phyloP scores from a whole-genome alignment of 2,888 invertebrate genomes.

The Agrotis clavis region DNA sequence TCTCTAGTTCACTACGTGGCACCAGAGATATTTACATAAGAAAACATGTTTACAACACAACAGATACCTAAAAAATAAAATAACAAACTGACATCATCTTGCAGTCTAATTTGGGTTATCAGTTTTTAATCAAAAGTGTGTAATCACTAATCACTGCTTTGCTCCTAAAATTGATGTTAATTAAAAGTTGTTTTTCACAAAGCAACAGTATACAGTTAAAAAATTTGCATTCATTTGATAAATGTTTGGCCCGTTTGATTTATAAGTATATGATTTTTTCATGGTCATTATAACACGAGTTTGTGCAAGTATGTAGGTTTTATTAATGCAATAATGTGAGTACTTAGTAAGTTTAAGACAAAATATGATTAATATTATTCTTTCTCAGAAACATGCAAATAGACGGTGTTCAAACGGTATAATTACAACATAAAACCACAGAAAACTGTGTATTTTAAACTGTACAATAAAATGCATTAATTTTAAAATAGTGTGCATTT shows the following conservation, averaged over 20 bases:
- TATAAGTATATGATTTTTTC: constrained; percentile 37
- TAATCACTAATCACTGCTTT: constrained; percentile 14
- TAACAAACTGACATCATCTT: constrained; percentile 20
- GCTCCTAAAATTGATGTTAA: constrained; percentile 32
- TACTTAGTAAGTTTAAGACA: not conserved
- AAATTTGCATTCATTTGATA: constrained; percentile 45
- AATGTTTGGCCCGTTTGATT: constrained; percentile 39
- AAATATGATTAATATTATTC: not conserved
- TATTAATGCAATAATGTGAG: constrained; percentile 15
- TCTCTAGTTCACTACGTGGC: no score
- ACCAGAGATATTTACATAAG: not conserved
- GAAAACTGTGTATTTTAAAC: no score
- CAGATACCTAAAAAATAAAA: not conserved
- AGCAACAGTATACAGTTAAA: constrained; percentile 23
- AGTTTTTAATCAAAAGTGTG: constrained; percentile 27
- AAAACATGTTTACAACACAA: constrained; percentile 23
- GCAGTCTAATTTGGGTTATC: constrained; percentile 32
- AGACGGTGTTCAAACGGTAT: not conserved
- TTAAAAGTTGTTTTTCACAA: constrained; percentile 26
- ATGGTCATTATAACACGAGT: constrained; percentile 43
- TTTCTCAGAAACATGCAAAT: not conserved
- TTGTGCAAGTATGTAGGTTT: constrained; percentile 34
- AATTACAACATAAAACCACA: no score
- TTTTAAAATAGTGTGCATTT: no score
- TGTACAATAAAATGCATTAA: no score